phyloP scores from a whole-genome alignment of 2,113 vertebrate species.

The Galeopterus variegatus region DNA sequence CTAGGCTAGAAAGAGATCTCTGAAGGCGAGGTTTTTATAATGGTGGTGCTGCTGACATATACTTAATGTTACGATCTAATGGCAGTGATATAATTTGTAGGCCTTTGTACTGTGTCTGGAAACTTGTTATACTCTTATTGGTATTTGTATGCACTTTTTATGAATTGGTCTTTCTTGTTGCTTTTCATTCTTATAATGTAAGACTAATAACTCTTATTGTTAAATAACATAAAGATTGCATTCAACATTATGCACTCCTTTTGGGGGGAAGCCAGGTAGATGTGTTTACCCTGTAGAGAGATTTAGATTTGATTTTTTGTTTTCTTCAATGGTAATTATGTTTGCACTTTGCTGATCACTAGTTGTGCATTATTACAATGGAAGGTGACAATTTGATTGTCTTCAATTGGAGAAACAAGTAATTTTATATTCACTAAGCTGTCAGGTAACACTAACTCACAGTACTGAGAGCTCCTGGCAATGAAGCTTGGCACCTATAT shows the following conservation, averaged over 20 bases:
- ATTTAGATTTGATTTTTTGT: constrained; percentile 89
- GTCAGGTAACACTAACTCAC: constrained; percentile 96
- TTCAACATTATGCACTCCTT: constrained; percentile 80
- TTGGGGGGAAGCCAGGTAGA: constrained; percentile 80
- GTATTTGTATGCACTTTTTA: constrained; percentile 75
- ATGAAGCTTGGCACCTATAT: constrained; percentile 94
- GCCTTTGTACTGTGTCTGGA: constrained; percentile 35
- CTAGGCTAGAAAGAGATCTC: constrained; percentile 57
- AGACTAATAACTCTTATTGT: constrained; percentile 82
- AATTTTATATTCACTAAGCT: constrained; percentile 95
- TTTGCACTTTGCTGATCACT: constrained; percentile 92
- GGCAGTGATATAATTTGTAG: constrained; percentile 28
- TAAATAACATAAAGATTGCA: constrained; percentile 77
- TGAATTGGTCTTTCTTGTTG: constrained; percentile 78
- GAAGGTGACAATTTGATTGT: constrained; percentile 98
- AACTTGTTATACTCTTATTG: constrained; percentile 62
- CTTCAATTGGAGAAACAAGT: constrained; percentile 95
- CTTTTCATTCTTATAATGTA: constrained; percentile 80
- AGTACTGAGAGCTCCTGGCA: constrained; percentile 94
- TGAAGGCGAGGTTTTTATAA: constrained; percentile 62
- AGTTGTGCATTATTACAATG: constrained; percentile 94
- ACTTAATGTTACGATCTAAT: constrained; percentile 5
- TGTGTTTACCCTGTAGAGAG: constrained; percentile 86
- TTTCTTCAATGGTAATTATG: constrained; percentile 88
- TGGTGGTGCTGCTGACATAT: constrained; percentile 30